Conservation (phyloP, 35 echinoderm and acorn worm genomes). For the Hemicentrotus pulcherrimus region DNA sequence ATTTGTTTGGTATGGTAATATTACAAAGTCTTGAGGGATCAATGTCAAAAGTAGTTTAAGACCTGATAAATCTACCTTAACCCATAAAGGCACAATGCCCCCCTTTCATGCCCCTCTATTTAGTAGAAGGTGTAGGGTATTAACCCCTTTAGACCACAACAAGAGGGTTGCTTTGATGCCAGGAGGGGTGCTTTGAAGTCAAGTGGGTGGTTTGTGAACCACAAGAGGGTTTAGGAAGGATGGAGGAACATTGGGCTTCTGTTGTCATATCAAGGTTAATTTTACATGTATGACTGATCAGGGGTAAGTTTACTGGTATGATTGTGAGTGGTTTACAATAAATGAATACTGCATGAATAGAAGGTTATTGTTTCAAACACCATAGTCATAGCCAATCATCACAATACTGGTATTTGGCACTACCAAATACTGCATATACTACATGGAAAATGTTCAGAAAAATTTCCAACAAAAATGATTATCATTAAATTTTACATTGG, state of each 20-base stretch:
- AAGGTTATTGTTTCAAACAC: not conserved
- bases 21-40: not conserved
- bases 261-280: not conserved
- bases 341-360: not conserved
- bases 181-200: not conserved
- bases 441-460: too few species aligned
- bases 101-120: not conserved
- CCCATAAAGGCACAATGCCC: not conserved
- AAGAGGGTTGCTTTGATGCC: not conserved
- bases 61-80: not conserved
- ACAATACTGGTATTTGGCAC: too few species aligned
- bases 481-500: too few species aligned
- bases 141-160: not conserved
- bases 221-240: not conserved
- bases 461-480: too few species aligned
- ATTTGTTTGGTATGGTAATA: not conserved
- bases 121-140: not conserved
- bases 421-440: too few species aligned
- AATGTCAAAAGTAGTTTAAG: conserved; percentile 19
- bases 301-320: not conserved
- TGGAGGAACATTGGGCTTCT: not conserved
- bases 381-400: not conserved
- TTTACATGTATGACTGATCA: not conserved
- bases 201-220: not conserved
- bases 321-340: not conserved